Percentiles rank a stretch among this genome's conserved stretches.
These are phyloP conservation scores for Mesocentrotus franciscanus DNA, from an alignment of 53 echinoderm and acorn worm genomes.

Conservation along the genomic window DNA sequence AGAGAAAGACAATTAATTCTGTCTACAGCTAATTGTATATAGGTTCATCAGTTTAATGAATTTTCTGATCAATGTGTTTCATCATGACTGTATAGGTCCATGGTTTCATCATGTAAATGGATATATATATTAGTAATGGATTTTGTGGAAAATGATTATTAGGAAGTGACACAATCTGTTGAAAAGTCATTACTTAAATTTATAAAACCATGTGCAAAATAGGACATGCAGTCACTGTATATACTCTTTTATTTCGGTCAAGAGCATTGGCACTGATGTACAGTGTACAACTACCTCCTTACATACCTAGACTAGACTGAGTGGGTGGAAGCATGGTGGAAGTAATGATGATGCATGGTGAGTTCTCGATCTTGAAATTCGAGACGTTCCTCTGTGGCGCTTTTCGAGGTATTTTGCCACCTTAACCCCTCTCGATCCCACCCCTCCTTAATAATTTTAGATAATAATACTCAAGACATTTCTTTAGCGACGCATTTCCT, in stretches of 20 bases:
- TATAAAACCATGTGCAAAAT: not conserved
- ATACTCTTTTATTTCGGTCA: no score
- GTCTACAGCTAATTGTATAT: not conserved
- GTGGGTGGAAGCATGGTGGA: constrained; percentile 3
- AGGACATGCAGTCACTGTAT: not conserved
- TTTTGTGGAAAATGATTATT: no score
- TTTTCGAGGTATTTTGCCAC: not conserved
- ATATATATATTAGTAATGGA: no score
- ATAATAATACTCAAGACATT: not conserved
- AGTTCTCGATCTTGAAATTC: not conserved
- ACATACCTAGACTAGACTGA: not conserved
- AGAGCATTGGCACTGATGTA: no score
- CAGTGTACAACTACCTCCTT: no score
- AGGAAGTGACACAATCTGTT: no score
- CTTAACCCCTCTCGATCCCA: not conserved
- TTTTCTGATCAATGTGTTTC: not conserved
- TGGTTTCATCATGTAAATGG: no score
- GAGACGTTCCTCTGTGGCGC: not conserved
- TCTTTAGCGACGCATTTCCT: not conserved
- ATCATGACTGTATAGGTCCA: no score
- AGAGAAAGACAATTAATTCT: not conserved
- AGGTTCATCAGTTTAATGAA: not conserved
- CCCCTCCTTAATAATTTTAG: not conserved
- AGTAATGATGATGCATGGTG: not conserved
- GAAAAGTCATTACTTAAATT: no score